These are phyloP conservation scores for Notoglanidium macrostoma DNA, from an alignment of 2,797 vertebrate genomes.

Conservation along the genomic window DNA sequence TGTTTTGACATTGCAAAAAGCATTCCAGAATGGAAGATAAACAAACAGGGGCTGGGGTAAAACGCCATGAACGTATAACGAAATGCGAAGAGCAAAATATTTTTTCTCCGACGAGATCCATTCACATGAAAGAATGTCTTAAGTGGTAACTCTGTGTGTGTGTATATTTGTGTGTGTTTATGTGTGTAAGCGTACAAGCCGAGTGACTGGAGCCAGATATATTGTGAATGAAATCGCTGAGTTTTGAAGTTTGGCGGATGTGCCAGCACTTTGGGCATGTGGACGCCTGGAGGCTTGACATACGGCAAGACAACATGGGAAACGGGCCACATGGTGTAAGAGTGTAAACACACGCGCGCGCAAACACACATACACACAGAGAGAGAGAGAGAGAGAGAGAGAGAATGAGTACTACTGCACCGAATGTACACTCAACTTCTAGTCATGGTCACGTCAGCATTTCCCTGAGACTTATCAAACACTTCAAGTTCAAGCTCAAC, in stretches of 20 bases:
- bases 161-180: neutral
- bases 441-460: constrained; percentile 58
- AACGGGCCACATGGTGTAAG: constrained; percentile 55
- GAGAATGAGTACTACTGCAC: constrained; percentile 42
- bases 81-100: neutral
- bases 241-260: constrained; percentile 56
- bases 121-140: neutral
- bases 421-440: constrained; percentile 24
- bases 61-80: constrained; percentile 53
- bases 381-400: constrained; percentile 56
- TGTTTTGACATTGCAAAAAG: constrained; percentile 72
- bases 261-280: constrained; percentile 58
- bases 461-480: constrained; percentile 70
- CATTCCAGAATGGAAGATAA: constrained; percentile 66
- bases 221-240: constrained; percentile 68
- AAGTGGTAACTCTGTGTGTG: neutral
- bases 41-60: constrained; percentile 56
- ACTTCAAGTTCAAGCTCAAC: constrained; percentile 68
- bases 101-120: neutral
- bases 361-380: constrained; percentile 18
- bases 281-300: constrained; percentile 50
- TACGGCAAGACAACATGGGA: constrained; percentile 62
- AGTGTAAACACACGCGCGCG: constrained; percentile 45
- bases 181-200: constrained; percentile 16
- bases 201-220: constrained; percentile 59